A percentile compares a stretch with the other conserved stretches of the same genome.
phyloP scores from a whole-genome alignment of 2,888 invertebrate genomes.

The Dysmachus trigonus region DNA sequence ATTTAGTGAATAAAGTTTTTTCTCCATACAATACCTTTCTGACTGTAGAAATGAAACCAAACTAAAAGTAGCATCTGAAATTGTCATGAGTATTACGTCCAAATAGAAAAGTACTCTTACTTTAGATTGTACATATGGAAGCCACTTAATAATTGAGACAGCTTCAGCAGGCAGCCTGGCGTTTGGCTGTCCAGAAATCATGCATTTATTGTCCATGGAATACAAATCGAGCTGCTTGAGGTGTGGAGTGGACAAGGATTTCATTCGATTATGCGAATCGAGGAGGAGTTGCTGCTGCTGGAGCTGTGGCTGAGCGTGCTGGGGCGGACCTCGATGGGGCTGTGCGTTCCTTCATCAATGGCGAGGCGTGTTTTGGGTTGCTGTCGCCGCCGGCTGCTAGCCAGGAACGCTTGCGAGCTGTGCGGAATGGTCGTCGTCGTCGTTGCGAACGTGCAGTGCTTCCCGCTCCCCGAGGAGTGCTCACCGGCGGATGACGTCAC shows the following conservation, averaged over 20 bases:
- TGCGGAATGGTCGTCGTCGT: slow-evolving; percentile 58
- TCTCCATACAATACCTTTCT: too few relatives aligned
- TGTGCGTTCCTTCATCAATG: slow-evolving; percentile 20
- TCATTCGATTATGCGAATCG: slow-evolving; percentile 52
- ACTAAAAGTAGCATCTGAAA: neutral
- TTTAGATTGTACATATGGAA: slow-evolving; percentile 38
- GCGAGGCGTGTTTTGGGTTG: slow-evolving; percentile 25
- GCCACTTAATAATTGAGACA: slow-evolving; percentile 44
- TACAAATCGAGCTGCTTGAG: neutral
- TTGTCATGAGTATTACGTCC: neutral
- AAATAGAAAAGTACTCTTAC: slow-evolving; percentile 28
- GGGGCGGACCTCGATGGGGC: slow-evolving; percentile 45
- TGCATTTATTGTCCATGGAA: neutral
- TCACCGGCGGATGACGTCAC: neutral
- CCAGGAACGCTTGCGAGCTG: slow-evolving; percentile 46
- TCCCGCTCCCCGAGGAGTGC: slow-evolving; percentile 49
- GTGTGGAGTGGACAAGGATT: neutral
- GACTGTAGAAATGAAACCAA: neutral
- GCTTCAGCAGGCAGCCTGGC: neutral
- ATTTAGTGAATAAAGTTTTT: neutral
- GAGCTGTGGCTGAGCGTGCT: slow-evolving; percentile 51
- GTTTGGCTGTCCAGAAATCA: slow-evolving; percentile 5
- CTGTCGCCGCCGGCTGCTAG: slow-evolving; percentile 2
- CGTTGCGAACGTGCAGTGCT: slow-evolving; percentile 61
- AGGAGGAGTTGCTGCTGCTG: slow-evolving; percentile 52